Percentiles rank a stretch among this genome's conserved stretches.
Evolutionary conservation across 1,140 invertebrate species (phyloP).

Genomic region (Oncopeltus fasciatus): DNA sequence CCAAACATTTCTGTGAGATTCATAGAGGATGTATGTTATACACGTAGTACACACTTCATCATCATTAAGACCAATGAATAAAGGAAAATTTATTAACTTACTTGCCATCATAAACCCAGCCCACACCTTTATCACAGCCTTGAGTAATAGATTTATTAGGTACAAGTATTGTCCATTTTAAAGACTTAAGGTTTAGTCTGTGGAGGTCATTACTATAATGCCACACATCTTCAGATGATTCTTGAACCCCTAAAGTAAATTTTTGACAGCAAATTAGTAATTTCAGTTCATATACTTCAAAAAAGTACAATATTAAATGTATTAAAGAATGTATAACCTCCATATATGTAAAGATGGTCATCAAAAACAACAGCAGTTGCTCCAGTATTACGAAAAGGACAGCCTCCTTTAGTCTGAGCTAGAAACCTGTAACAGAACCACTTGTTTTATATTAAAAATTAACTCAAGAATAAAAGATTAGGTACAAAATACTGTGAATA

Average conservation of each 20-base stretch:
- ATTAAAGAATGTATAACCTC: slow-evolving; percentile 25
- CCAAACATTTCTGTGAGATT: no score
- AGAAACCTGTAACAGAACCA: no score
- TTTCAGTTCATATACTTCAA: background rate
- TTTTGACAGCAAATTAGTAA: background rate
- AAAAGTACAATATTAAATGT: background rate
- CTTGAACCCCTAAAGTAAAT: slow-evolving; percentile 16
- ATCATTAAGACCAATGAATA: no score
- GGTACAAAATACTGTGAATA: no score
- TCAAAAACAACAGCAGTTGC: slow-evolving; percentile 28
- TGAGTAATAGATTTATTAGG: slow-evolving; percentile 26
- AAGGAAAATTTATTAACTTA: slow-evolving; percentile 13
- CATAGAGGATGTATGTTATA: no score
- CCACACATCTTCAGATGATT: slow-evolving; percentile 5
- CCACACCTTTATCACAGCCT: slow-evolving; percentile 32
- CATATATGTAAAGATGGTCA: slow-evolving; percentile 32
- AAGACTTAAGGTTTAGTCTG: slow-evolving; percentile 28
- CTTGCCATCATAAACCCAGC: slow-evolving; percentile 31
- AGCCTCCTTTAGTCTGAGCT: slow-evolving; percentile 21
- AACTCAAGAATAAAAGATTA: no score
- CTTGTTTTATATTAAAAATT: no score
- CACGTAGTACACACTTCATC: no score
- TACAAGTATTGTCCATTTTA: slow-evolving; percentile 27
- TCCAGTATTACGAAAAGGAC: slow-evolving; percentile 30
- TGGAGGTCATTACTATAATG: slow-evolving; percentile 24